Conservation (phyloP, 2,113 vertebrate genomes). For the Sebastes schlegelii region DNA sequence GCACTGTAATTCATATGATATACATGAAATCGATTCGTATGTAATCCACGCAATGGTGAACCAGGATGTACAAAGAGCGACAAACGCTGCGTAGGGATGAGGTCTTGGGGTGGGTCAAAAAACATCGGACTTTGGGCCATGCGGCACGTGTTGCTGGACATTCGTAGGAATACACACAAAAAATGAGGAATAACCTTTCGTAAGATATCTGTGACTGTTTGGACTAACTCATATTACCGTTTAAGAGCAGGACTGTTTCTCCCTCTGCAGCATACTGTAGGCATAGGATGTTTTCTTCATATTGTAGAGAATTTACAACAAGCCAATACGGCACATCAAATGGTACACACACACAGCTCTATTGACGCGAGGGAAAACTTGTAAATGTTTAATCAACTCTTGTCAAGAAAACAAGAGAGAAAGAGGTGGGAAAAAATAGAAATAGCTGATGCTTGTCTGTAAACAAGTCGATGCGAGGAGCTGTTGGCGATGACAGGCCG, state of each 20-base stretch:
- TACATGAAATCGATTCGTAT: too few species aligned
- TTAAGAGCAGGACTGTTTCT: neutral
- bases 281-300: neutral
- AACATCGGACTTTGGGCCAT: too few species aligned
- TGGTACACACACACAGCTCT: neutral
- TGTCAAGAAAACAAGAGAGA: neutral
- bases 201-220: neutral
- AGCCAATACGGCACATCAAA: neutral
- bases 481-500: conserved; percentile 9
- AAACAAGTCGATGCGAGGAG: conserved; percentile 13
- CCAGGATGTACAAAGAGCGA: too few species aligned
- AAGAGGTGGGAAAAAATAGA: neutral
- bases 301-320: neutral
- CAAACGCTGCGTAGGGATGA: too few species aligned
- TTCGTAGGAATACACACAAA: too few species aligned
- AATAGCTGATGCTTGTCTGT: conserved; percentile 3
- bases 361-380: neutral
- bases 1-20: too few species aligned
- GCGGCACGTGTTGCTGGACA: too few species aligned
- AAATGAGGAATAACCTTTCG: too few species aligned
- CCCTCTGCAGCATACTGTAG: too few species aligned
- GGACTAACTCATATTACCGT: neutral
- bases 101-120: too few species aligned
- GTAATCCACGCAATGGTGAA: too few species aligned
- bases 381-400: conserved; percentile 1